These are phyloP conservation scores for Cavia porcellus DNA, from an alignment of 2,113 vertebrate species.

Conservation along the genomic window DNA sequence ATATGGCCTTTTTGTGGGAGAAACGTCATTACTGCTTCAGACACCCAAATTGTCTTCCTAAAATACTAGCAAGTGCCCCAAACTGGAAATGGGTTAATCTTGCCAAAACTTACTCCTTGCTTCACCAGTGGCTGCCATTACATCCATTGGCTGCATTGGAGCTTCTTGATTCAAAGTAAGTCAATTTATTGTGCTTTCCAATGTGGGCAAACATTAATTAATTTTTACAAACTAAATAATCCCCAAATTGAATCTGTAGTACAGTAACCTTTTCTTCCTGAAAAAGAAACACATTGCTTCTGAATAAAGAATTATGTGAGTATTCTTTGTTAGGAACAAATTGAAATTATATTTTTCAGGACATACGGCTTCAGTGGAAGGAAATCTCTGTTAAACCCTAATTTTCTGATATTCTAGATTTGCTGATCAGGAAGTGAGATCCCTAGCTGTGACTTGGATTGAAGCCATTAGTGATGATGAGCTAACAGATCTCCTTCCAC, in stretches of 20 bases:
- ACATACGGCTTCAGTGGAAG: constrained; percentile 21
- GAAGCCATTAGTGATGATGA: constrained; percentile 96
- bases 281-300: constrained; percentile 9
- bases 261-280: constrained; percentile 21
- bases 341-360: constrained; percentile 53
- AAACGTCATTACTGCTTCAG: constrained; percentile 92
- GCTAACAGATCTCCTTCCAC: constrained; percentile 95
- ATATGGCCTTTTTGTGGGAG: constrained; percentile 96
- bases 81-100: constrained; percentile 97
- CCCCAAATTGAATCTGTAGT: constrained; percentile 20
- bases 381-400: constrained; percentile 6
- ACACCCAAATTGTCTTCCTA: constrained; percentile 93
- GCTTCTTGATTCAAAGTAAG: constrained; percentile 95
- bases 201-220: constrained; percentile 22
- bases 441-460: constrained; percentile 95
- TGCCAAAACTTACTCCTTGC: constrained; percentile 93
- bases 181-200: constrained; percentile 61
- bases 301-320: constrained; percentile 30
- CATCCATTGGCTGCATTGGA: constrained; percentile 94
- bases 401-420: constrained; percentile 89
- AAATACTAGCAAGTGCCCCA: constrained; percentile 94
- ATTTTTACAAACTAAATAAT: constrained; percentile 41
- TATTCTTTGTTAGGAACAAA: constrained; percentile 32
- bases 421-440: constrained; percentile 96
- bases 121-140: constrained; percentile 94